Conservation (phyloP, 2,888 invertebrate genomes). For the Pristionchus exspectatus region DNA sequence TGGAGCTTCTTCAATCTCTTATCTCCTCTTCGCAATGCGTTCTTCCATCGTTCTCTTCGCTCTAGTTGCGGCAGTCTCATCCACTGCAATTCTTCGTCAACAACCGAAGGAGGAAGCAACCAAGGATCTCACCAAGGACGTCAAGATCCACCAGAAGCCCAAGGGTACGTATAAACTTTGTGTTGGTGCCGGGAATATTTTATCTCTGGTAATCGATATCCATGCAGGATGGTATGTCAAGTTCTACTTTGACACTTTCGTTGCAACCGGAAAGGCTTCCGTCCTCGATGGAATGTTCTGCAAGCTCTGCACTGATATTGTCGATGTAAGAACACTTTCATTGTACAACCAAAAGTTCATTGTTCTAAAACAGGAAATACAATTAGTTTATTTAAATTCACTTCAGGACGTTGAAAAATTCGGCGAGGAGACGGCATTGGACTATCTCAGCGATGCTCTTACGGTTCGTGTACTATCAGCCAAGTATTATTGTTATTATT, state of each 20-base stretch:
- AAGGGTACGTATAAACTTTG: neutral
- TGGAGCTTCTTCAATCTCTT: neutral
- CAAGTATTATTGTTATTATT: neutral
- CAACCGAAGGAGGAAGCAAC: neutral
- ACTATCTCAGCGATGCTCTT: slow-evolving; percentile 2
- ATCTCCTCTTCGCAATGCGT: neutral
- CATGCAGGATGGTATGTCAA: neutral
- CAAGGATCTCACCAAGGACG: neutral
- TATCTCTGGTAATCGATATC: neutral
- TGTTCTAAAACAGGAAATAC: neutral
- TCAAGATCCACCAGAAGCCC: neutral
- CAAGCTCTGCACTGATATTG: slow-evolving; percentile 2
- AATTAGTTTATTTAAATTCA: neutral
- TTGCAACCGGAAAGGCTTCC: neutral
- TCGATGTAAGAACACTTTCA: neutral
- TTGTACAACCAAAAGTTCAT: neutral
- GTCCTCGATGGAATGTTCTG: slow-evolving; percentile 31
- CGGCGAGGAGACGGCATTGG: slow-evolving; percentile 11
- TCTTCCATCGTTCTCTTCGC: neutral
- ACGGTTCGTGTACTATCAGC: neutral
- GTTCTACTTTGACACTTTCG: slow-evolving; percentile 25
- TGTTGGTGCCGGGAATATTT: neutral
- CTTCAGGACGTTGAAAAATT: slow-evolving; percentile 8
- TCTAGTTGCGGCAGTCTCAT: neutral
- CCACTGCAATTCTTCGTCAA: slow-evolving; percentile 2